Evolutionary conservation across 2,113 vertebrate genomes (phyloP), one percentile per base, ranked within the genome.

Genomic region (Mohoua ochrocephala): DNA sequence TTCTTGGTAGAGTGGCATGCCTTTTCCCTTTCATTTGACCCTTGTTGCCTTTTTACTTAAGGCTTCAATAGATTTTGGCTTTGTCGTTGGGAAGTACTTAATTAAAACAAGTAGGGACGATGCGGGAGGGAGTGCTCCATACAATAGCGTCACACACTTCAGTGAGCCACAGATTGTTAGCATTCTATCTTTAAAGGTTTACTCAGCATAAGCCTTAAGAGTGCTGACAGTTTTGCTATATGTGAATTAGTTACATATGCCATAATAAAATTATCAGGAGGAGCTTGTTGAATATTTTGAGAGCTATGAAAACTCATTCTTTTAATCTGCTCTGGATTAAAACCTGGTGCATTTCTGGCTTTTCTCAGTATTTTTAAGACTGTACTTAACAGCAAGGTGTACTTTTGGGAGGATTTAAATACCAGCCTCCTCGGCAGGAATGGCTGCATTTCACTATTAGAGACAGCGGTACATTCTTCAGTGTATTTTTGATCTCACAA

Each of bases 391-490:
- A 83, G n/a, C 30, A 65, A 5, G 7, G n/a, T 2, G 9, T 50
- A 52, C 20, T 53, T 84, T 33, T 11, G 7, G 8, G 6, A 50
- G 13, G 20, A 53, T 81, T 88, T 74, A 70, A 84, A 27, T 23
- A 52, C 8, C 9, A 59, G 35, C 10, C 3, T 60, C 16, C n/a
- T 42, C 4, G 10, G 47, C 26, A 59, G 53, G 45, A 16, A 39
- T 0, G 0, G 28, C 11, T n/a, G 20, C 63, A 28, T 31, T 74
- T 89, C 61, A 27, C 20, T n/a, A 2, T 23, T 50, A 7, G 27
- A 69, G 12, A 30, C 3, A 15, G 11, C 1, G 6, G 14, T 8
- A 35, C 0, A 6, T 39, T 70, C 13, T 78, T 65, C 15, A 5
- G 35, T 2, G 6, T 44, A 14, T 18, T 76, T 68, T 49, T 35